Percentiles rank a stretch among this genome's conserved stretches.
phyloP scores from a whole-genome alignment of 2,113 vertebrate genomes.

The Capreolus pygargus region DNA sequence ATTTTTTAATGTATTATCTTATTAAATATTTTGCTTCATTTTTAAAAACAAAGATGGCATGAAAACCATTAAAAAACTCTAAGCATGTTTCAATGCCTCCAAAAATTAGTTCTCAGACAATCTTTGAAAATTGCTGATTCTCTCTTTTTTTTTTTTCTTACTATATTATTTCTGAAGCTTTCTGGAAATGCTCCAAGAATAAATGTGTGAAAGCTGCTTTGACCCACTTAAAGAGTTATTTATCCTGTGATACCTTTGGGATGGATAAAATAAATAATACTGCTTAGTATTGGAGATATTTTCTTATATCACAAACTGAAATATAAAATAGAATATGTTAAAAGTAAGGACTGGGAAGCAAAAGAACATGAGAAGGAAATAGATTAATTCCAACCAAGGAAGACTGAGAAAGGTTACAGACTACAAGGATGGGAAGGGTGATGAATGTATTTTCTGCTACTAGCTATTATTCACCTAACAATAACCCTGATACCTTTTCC shows the following conservation, averaged over 20 bases:
- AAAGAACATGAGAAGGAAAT: not conserved
- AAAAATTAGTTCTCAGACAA: not conserved
- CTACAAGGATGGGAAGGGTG: not conserved
- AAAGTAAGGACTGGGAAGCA: not conserved
- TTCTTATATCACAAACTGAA: not conserved
- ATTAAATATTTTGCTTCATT: not conserved
- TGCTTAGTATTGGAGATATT: not conserved
- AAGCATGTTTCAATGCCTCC: not conserved
- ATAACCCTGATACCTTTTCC: not conserved
- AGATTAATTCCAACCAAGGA: not conserved
- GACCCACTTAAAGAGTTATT: not conserved
- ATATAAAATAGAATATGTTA: not conserved
- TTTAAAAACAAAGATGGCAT: not conserved
- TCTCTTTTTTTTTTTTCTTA: not conserved
- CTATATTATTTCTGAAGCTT: not conserved
- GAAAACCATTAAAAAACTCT: not conserved
- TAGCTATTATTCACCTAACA: not conserved
- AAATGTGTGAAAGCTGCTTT: not conserved
- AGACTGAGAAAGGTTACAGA: not conserved
- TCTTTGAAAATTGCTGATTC: not conserved
- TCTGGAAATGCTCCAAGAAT: not conserved
- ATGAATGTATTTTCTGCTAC: not conserved
- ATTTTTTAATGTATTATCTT: not conserved
- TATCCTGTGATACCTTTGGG: not conserved
- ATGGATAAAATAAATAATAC: not conserved